Conservation (phyloP, 2,113 vertebrate genomes). For the Illadopsis cleaveri region DNA sequence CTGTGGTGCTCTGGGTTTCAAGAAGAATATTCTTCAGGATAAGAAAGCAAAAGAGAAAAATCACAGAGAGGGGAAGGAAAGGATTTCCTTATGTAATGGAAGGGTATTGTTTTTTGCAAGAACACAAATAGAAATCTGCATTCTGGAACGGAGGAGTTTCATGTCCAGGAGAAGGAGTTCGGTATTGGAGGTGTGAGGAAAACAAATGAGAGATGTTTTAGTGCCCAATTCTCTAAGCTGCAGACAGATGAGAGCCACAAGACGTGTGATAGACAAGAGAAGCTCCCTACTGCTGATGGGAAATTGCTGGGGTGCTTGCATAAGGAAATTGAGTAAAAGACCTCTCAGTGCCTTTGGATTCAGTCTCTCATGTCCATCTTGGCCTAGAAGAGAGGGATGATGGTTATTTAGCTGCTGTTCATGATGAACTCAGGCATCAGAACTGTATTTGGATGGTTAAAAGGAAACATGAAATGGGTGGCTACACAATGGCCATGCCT, state of each 20-base stretch:
- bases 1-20: background rate
- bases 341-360: background rate
- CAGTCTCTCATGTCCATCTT: background rate
- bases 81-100: background rate
- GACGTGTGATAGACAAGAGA: background rate
- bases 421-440: background rate
- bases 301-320: rapidly evolving
- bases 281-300: background rate
- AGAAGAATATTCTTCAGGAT: background rate
- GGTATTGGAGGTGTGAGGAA: background rate
- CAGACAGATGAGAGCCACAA: background rate
- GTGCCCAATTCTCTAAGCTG: background rate
- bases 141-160: background rate
- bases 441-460: background rate
- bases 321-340: background rate
- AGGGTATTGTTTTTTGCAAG: background rate
- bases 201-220: background rate
- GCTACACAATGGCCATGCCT: background rate
- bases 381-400: background rate
- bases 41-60: background rate
- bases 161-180: background rate
- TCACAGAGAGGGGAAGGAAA: background rate
- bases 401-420: background rate
- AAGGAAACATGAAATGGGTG: background rate
- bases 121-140: background rate